Evolutionary conservation across 2,113 vertebrate species (phyloP), one percentile per base, ranked within the genome.

Genomic region (Guaruba guarouba): DNA sequence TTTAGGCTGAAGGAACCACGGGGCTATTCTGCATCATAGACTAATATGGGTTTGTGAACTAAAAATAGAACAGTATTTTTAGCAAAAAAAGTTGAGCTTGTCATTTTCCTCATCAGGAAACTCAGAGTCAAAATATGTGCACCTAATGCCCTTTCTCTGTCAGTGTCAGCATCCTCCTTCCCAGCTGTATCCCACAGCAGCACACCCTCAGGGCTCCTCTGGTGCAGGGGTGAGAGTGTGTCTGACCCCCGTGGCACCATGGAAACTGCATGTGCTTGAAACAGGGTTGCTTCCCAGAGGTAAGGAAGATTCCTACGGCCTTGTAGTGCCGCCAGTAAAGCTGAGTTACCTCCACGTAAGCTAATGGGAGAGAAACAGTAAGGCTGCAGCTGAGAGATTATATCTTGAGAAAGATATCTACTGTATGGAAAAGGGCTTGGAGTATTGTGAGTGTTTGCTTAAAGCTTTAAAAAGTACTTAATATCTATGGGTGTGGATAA

Each of bases 21-120:
- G 85, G 90, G 39, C 57, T 67, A 44, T 46, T 83, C 75, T 68
- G 76, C 71, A 77, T 51, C 84, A 13, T n/a, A 82, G 25, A 61
- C 92, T 81, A 81, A 81, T 78, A 86, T 5, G 43, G 61, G 35
- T 18, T 48, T 71, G 23, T n/a, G 43, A 39, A 31, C 92, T 96
- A 94, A 88, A 95, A 96, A 96, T 94, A 96, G 91, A 90, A 1
- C 5, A 9, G 39, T 90, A 86, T 86, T 95, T 94, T 94, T 96
- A 95, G 76, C 51, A 55, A 44, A n/a, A 83, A 54, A 49, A n/a
- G 31, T 33, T 9, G 28, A 73, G 48, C 37, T 91, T 54, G 62
- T 29, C n/a, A 35, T 88, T 93, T 86, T 92, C 76, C 80, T 64
- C 64, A 39, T 64, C 22, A 28, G 69, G 80, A 59, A 91, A 54